Conservation (phyloP, 2,113 vertebrate genomes). For the Ptyas mucosa region DNA sequence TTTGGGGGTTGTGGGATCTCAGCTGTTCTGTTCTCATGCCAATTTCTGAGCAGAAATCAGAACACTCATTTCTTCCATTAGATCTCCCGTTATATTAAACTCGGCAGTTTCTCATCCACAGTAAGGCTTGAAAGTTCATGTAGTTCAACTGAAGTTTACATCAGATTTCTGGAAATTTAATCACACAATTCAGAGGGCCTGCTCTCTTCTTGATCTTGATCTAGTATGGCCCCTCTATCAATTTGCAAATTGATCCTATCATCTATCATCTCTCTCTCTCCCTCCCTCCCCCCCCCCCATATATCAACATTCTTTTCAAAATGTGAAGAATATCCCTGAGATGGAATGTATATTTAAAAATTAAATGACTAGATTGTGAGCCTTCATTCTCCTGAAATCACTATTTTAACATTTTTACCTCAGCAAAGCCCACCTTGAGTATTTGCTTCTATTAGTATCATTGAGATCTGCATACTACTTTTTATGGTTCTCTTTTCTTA, state of each 20-base stretch:
- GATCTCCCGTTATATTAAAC: not conserved
- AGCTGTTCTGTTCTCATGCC: not conserved
- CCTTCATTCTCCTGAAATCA: not conserved
- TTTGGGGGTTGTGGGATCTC: not conserved
- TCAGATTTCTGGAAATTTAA: not conserved
- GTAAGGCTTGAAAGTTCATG: not conserved
- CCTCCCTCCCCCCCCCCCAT: too few relatives aligned
- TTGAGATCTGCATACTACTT: not conserved
- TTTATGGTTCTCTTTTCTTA: not conserved
- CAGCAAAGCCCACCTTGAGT: not conserved
- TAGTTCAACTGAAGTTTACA: not conserved
- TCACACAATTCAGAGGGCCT: not conserved
- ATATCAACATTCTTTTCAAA: not conserved
- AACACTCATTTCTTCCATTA: not conserved
- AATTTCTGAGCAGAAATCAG: not conserved
- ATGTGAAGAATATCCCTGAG: not conserved
- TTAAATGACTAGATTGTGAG: not conserved
- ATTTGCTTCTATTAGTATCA: not conserved
- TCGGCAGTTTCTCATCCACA: not conserved
- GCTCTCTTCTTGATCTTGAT: not conserved
- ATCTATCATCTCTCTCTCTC: too few relatives aligned
- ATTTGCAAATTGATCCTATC: not conserved
- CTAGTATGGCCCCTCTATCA: not conserved
- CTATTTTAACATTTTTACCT: not conserved
- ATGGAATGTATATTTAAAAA: not conserved